phyloP scores from a whole-genome alignment of 2,113 vertebrate species.

The Ceuthmochares aereus region DNA sequence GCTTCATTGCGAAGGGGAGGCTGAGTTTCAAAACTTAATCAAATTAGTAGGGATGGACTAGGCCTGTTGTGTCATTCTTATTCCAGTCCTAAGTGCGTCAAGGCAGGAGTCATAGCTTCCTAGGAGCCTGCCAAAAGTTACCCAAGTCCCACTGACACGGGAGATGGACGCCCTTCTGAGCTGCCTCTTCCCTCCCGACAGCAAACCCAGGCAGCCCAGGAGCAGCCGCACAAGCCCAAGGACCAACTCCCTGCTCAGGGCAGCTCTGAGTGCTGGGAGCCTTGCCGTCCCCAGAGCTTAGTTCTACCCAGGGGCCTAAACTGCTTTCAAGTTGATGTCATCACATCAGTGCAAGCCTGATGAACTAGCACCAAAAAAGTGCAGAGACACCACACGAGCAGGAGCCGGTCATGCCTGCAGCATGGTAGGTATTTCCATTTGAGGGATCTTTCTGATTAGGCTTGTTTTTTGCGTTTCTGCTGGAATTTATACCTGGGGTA shows the following conservation, averaged over 20 bases:
- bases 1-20: not conserved
- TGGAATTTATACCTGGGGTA: not conserved
- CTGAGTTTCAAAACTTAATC: not conserved
- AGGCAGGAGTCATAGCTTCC: not conserved
- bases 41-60: not conserved
- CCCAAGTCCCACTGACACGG: not conserved
- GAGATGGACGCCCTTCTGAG: not conserved
- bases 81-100: not conserved
- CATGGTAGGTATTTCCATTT: not conserved
- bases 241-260: not conserved
- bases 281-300: not conserved
- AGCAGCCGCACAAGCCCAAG: not conserved
- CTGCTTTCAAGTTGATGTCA: not conserved
- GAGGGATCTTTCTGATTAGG: not conserved
- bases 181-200: not conserved
- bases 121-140: not conserved
- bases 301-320: not conserved
- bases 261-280: not conserved
- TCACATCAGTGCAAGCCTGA: not conserved
- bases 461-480: not conserved
- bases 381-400: not conserved
- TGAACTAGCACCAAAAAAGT: not conserved
- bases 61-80: not conserved
- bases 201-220: rapidly evolving
- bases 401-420: not conserved